Percentiles rank a stretch among this genome's conserved stretches.
Evolutionary conservation across 2,797 vertebrate species (phyloP).

Genomic region (Microcaecilia unicolor): DNA sequence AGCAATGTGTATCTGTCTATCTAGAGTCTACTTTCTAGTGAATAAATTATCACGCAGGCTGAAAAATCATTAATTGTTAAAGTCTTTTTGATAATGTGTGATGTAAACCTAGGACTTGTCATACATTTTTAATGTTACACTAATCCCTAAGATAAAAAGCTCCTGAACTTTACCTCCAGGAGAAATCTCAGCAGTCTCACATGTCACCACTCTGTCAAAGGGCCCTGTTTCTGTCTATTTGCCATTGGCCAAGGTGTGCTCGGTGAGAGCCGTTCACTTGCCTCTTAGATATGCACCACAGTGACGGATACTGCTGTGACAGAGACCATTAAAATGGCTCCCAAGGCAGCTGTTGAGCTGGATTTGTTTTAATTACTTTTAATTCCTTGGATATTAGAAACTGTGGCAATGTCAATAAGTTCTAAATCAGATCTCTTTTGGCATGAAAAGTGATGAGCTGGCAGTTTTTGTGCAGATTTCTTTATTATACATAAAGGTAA

Average conservation of each 20-base stretch:
- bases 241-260: constrained; percentile 37
- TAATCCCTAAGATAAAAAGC: constrained; percentile 59
- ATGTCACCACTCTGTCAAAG: constrained; percentile 41
- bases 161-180: constrained; percentile 54
- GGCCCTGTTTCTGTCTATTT: constrained; percentile 35
- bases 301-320: constrained; percentile 58
- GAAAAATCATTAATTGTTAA: constrained; percentile 78
- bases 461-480: constrained; percentile 9
- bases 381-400: constrained; percentile 38
- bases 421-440: constrained; percentile 20
- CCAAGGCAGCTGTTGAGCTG: constrained; percentile 60
- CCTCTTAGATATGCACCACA: constrained; percentile 41
- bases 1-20: too few species aligned
- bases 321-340: constrained; percentile 72
- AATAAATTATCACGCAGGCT: constrained; percentile 62
- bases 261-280: constrained; percentile 18
- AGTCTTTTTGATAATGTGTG: constrained; percentile 59
- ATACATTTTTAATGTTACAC: constrained; percentile 66
- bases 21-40: constrained; percentile 59
- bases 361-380: constrained; percentile 56
- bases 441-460: constrained; percentile 11
- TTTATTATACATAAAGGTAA: too few species aligned
- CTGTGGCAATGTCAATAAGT: constrained; percentile 29
- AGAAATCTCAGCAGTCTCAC: constrained; percentile 35
- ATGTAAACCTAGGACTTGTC: constrained; percentile 56